Percentiles rank a stretch among this genome's conserved stretches.
Conservation (phyloP, 2,888 invertebrate species). For the Cryptocheilus praepositus region DNA sequence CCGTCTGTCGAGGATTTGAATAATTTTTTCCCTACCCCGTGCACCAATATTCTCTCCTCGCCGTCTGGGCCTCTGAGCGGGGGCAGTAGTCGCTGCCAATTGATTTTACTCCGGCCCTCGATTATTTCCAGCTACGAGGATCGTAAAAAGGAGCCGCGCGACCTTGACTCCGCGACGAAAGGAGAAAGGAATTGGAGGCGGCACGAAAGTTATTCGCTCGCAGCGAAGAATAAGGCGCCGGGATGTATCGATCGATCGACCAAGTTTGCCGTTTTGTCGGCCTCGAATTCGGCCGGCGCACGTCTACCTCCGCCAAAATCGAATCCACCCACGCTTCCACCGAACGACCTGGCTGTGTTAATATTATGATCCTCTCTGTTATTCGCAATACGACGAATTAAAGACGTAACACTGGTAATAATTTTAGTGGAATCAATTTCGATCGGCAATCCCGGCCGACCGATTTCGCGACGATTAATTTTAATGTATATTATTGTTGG, state of each 20-base stretch:
- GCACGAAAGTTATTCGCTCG: too few relatives aligned
- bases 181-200: too few relatives aligned
- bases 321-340: background rate
- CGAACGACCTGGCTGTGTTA: background rate
- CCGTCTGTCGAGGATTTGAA: conserved; percentile 50
- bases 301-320: background rate
- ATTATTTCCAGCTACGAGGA: conserved; percentile 18
- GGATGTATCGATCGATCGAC: too few relatives aligned
- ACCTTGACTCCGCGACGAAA: too few relatives aligned
- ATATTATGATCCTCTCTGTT: conserved; percentile 4
- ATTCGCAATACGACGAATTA: conserved; percentile 1
- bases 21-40: conserved; percentile 35
- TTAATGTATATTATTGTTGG: conserved; percentile 25
- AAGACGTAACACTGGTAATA: conserved; percentile 6
- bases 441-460: background rate
- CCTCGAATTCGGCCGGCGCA: too few relatives aligned
- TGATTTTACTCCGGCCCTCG: conserved; percentile 35
- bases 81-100: conserved; percentile 33
- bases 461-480: conserved; percentile 26
- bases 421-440: conserved; percentile 18
- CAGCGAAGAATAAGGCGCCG: too few relatives aligned
- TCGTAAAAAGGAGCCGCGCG: too few relatives aligned
- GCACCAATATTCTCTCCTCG: background rate
- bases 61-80: conserved; percentile 9
- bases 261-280: too few relatives aligned